These are phyloP conservation scores for Todus mexicanus DNA, from an alignment of 2,797 vertebrate species.

Conservation along the genomic window DNA sequence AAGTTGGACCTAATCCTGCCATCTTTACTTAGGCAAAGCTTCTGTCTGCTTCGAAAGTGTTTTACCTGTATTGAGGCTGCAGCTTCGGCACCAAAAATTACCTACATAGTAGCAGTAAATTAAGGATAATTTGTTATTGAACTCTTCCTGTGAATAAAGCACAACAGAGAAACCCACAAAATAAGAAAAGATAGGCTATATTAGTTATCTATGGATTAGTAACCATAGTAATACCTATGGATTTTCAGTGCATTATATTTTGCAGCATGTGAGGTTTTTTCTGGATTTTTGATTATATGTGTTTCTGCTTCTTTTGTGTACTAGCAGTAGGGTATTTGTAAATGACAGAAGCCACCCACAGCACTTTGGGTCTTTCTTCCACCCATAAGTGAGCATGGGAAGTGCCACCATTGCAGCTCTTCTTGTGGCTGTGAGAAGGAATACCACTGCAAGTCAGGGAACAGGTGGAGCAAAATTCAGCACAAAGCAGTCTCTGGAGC, in stretches of 20 bases:
- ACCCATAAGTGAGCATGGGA: not conserved
- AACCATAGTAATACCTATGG: slow-evolving; percentile 22
- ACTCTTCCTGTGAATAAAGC: not conserved
- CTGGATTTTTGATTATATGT: not conserved
- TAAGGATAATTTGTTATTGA: slow-evolving; percentile 40
- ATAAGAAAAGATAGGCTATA: not conserved
- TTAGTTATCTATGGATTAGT: slow-evolving; percentile 1
- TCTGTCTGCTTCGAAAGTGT: not conserved
- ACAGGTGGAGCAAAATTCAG: not conserved
- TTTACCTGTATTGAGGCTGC: not conserved
- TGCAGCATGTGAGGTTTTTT: not conserved
- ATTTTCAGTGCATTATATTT: not conserved
- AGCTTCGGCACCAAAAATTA: not conserved
- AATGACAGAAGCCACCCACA: not conserved
- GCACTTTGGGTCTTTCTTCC: not conserved
- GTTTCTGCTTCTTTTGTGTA: not conserved
- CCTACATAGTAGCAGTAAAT: not conserved
- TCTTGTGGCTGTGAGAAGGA: not conserved
- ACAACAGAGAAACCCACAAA: not conserved
- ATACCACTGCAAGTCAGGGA: not conserved
- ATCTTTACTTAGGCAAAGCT: not conserved
- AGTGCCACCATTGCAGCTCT: not conserved
- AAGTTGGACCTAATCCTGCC: not conserved
- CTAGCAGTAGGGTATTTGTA: not conserved
- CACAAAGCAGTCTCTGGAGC: not conserved